phyloP scores from a whole-genome alignment of 2,888 invertebrate species.

The Hecatera dysodea region DNA sequence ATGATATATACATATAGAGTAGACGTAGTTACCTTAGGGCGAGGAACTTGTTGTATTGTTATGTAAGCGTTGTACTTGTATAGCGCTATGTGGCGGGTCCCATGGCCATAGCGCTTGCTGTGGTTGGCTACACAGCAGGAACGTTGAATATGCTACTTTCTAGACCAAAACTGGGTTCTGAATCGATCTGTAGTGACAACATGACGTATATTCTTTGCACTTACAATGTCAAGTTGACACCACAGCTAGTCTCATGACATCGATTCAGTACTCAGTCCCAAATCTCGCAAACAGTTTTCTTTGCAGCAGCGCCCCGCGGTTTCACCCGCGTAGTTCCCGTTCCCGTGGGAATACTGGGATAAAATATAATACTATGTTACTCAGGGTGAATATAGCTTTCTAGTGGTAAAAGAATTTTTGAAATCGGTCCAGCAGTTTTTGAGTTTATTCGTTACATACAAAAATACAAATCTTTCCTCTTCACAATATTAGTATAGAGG shows the following conservation, averaged over 20 bases:
- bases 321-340: no score
- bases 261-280: neutral
- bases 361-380: no score
- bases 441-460: no score
- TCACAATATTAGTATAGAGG: no score
- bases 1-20: slow-evolving; percentile 70
- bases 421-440: no score
- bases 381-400: no score
- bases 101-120: slow-evolving; percentile 68
- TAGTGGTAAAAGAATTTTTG: no score
- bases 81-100: slow-evolving; percentile 47
- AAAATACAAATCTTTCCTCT: no score
- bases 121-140: slow-evolving; percentile 40
- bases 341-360: no score
- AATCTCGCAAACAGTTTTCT: neutral
- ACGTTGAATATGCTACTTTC: slow-evolving; percentile 64
- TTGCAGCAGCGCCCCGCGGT: no score
- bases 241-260: neutral
- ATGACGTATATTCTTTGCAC: neutral
- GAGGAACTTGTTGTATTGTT: slow-evolving; percentile 64
- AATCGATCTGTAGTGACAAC: neutral
- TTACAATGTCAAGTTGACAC: neutral
- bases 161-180: no score
- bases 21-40: slow-evolving; percentile 80
- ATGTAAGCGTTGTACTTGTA: slow-evolving; percentile 57